A percentile compares a stretch with the other conserved stretches of the same genome.
phyloP scores from a whole-genome alignment of 2,797 vertebrate genomes.

The Acanthornis magna region DNA sequence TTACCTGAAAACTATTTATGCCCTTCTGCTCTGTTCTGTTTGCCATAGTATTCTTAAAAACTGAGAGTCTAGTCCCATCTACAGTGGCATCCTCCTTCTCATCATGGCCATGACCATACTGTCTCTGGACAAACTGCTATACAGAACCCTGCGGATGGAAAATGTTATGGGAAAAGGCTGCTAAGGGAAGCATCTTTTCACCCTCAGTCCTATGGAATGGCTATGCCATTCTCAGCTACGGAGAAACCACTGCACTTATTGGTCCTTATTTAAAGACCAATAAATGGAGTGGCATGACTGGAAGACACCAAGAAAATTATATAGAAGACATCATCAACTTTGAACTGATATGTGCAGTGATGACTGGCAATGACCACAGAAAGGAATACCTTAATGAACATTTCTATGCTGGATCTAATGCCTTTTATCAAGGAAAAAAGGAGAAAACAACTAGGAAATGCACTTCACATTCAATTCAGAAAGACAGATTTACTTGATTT shows the following conservation, averaged over 20 bases:
- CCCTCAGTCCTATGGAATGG: not conserved
- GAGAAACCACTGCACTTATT: not conserved
- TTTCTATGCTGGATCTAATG: not conserved
- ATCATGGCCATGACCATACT: not conserved
- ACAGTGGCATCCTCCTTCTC: not conserved
- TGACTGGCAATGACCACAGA: not conserved
- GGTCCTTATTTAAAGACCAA: not conserved
- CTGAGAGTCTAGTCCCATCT: not conserved
- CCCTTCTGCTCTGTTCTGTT: not conserved
- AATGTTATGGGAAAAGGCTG: not conserved
- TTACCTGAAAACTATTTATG: not conserved
- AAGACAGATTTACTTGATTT: not conserved
- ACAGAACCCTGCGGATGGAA: not conserved
- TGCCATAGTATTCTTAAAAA: not conserved
- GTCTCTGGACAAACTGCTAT: not conserved
- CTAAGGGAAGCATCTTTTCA: not conserved
- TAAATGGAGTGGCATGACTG: not conserved
- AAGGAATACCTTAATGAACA: not conserved
- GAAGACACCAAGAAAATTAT: not conserved
- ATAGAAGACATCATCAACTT: not conserved
- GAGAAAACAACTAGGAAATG: not conserved
- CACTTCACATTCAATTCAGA: not conserved
- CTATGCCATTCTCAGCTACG: not conserved
- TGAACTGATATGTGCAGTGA: not conserved
- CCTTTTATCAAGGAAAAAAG: not conserved